A percentile compares a stretch with the other conserved stretches of the same genome.
Evolutionary conservation across 1,140 invertebrate species (phyloP).

Genomic region (Argopecten irradians): DNA sequence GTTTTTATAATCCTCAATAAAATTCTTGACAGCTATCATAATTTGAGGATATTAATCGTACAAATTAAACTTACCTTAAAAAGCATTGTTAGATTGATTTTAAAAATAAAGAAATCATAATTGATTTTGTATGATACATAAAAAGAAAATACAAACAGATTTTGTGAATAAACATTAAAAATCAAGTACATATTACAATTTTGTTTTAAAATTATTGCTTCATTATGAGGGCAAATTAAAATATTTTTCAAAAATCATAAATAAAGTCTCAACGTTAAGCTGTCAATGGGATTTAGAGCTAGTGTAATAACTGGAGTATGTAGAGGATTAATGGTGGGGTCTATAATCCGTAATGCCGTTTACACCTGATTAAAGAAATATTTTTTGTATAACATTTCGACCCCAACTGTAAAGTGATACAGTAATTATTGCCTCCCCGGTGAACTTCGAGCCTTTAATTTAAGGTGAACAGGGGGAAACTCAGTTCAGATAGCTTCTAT

Average conservation of each 20-base stretch:
- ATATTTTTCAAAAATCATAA: background rate
- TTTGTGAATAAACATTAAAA: background rate
- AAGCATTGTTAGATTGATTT: background rate
- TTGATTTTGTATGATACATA: background rate
- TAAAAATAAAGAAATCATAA: background rate
- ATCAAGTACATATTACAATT: background rate
- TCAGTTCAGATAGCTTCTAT: background rate
- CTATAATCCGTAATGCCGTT: background rate
- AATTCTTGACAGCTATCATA: background rate
- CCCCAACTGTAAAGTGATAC: background rate
- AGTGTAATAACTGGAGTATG: background rate
- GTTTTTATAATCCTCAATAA: background rate
- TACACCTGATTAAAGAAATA: constrained; percentile 11
- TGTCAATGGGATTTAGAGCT: background rate
- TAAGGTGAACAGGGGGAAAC: background rate
- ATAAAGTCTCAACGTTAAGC: background rate
- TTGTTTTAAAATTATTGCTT: too few species aligned
- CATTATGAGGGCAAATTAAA: background rate
- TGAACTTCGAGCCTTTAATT: background rate
- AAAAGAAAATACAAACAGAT: background rate
- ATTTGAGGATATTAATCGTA: background rate
- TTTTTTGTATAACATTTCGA: background rate
- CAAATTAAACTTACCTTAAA: background rate
- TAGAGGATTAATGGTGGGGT: background rate
- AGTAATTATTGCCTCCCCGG: background rate